Base-by-base conservation (phyloP, 92 coral and sea anemone genomes). In the Nematostella vectensis region DNA sequence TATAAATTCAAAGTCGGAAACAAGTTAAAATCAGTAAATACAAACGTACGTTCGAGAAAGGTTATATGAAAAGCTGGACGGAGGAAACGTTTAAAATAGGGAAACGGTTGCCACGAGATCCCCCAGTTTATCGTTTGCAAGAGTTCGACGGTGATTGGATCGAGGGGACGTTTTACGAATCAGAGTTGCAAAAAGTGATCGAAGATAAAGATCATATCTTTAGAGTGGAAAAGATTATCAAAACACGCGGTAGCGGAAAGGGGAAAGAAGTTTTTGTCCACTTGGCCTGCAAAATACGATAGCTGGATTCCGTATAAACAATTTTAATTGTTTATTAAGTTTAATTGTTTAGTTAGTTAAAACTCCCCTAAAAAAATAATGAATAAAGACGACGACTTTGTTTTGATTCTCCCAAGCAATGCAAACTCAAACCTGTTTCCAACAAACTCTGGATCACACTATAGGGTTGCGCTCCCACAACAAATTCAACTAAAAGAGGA, bases 131-230 rank as follows among this genome's bases (percentile, higher is more conserved):
- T 27, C 25, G 47, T 11, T 3, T 73, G 8, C 53, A 56, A 21
- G 76, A 74, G 8, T 28, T 25, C 2, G 68, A 68, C 25, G 75
- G 75, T 1, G 57, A 48, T 13, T 29, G 20, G 59, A 25, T 68
- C 16, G 31, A 65, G n/a, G 81, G 81, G 3, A 68, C 61, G 11
- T 74, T 74, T 52, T 59, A 74, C 29, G 76, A 74, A 27, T 2
- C 29, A 2, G 81, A 74, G 18, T 25, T 68, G 13, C 76, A 68
- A 29, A 47, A 29, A 28, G 68, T 67, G 4, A 44, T 28, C 16
- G 54, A 17, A 23, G 47, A 27, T 11, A 25, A 58, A 1, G 76
- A 68, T 44, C 43, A 58, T 19, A 29, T 61, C 25, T 75, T 36
- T 40, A 51, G 60, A 31, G 54, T 75, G n/a, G 77, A 68, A 29